Base-by-base conservation (phyloP, 2,113 vertebrate genomes). In the Psilopsiagon aurifrons region DNA sequence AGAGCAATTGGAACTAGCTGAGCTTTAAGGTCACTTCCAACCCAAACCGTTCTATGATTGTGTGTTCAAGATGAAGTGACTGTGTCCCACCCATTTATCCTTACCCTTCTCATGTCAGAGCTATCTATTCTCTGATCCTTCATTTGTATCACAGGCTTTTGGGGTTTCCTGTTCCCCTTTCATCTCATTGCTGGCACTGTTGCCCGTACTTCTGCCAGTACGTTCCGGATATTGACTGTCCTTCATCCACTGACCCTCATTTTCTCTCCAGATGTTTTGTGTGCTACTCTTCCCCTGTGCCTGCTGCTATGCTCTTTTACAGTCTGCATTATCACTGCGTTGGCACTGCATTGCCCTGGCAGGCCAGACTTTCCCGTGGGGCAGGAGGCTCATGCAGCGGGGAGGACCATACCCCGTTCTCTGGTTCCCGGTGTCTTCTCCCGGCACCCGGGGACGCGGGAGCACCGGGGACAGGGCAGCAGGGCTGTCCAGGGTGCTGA, bases 401-500 rank as follows among this genome's bases (percentile, higher is more conserved):
- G 33, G 20, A 55, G 14, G 49, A 20, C 66, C 41, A 0, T 2
- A 3, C 54, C 10, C 3, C 1, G 35, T 33, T 33, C 37, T 15
- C 41, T 19, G 6, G 31, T 27, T 9, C 9, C 1, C 3, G 33
- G 57, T 15, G 22, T 16, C 35, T 59, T 9, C 63, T 0, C 3
- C 19, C 59, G 4, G 59, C 7, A 25, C 27, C 13, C 27, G 8
- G 2, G 1, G 17, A 22, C 13, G 31, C 20, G 19, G 55, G 31
- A n/a, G 41, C 17, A 5, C 4, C 0, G 43, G 43, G 31, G 2
- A 2, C 0, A n/a, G 4, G 18, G 1, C 14, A 23, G 35, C 15
- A 13, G 27, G 14, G 33, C 63, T 98, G 96, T 98, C 98, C 98
- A 97, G 46, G 98, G 98, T 98, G 3, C 98, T 98, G 98, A 97